Conservation (phyloP, 2,113 vertebrate species). For the Okapia johnstoni region DNA sequence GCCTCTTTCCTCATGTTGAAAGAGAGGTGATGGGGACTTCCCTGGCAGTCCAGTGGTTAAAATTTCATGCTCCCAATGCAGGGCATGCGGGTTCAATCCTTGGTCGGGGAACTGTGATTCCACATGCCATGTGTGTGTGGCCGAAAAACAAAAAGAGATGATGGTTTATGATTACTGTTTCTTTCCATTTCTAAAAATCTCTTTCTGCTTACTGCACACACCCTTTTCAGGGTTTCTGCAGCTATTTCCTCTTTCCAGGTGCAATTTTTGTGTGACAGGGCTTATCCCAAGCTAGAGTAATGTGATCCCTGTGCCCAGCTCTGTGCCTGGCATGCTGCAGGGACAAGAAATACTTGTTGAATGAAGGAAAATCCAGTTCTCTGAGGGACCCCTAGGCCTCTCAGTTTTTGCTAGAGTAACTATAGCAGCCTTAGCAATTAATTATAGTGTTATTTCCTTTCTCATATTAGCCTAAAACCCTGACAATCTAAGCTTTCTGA, state of each 20-base stretch:
- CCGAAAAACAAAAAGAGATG: neutral
- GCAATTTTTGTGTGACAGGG: neutral
- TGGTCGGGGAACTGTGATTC: neutral
- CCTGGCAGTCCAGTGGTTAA: neutral
- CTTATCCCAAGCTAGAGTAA: neutral
- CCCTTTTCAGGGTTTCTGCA: neutral
- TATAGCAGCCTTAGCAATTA: constrained; percentile 9
- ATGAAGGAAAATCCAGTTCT: constrained; percentile 3
- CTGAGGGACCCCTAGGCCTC: neutral
- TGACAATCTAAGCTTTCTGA: constrained; percentile 30
- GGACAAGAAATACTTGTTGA: neutral
- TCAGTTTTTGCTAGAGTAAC: constrained; percentile 42
- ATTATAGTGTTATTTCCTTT: constrained; percentile 43
- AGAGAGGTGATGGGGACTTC: neutral
- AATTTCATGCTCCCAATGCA: neutral
- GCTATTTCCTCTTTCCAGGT: neutral
- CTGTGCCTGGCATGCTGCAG: neutral
- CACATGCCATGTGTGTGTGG: neutral
- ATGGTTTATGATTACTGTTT: constrained; percentile 14
- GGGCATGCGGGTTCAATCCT: neutral
- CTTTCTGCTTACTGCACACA: neutral
- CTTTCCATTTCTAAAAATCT: constrained; percentile 14
- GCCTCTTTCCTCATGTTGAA: constrained; percentile 21
- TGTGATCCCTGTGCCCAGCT: neutral
- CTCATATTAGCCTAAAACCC: constrained; percentile 30